Base-by-base conservation (phyloP, 2,797 vertebrate species). In the Aphelocoma californica region DNA sequence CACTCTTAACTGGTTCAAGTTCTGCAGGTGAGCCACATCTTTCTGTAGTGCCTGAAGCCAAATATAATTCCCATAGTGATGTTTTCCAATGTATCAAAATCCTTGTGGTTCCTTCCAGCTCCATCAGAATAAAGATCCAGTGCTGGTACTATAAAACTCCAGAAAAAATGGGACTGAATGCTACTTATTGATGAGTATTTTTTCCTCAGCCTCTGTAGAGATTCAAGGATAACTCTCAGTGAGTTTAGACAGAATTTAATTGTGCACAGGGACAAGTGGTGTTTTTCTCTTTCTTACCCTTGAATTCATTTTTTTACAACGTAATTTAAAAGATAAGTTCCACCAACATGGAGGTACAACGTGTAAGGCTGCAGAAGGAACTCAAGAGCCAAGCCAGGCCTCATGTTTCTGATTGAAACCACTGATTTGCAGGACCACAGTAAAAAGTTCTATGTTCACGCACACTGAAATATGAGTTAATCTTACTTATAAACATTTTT, bases 21-120 rank as follows among this genome's bases (percentile, higher is more conserved):
- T 95, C 92, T 92, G 91, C 89, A 96, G 75, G 71, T 84, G 90
- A 97, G 67, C 54, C 83, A 81, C 29, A 38, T 26, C 74, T 47
- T 94, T 93, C 57, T 54, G 74, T 89, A 92, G 92, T 75, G 90
- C 86, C 78, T 85, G 72, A 95, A 93, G 90, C 58, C 82, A 90
- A 95, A 93, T 83, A 23, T 26, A 85, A 81, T 86, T 96, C 45
- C 94, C 86, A 74, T 29, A 86, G 67, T 58, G 75, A 94, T 92
- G 51, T 72, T 65, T 93, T 88, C 82, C 69, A 12, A 6, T 20
- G 50, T 61, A 94, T 10, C 80, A 82, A 96, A 97, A 96, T 92
- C 82, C 40, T 85, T 45, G 78, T 75, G 66, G 94, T 93, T 89
- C 45, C 44, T 82, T 38, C 23, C 15, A 88, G 45, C 20, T 54